Evolutionary conservation across 2,888 invertebrate genomes (phyloP), one percentile per base, ranked within the genome.

Genomic region (Eustalomyia histrio): DNA sequence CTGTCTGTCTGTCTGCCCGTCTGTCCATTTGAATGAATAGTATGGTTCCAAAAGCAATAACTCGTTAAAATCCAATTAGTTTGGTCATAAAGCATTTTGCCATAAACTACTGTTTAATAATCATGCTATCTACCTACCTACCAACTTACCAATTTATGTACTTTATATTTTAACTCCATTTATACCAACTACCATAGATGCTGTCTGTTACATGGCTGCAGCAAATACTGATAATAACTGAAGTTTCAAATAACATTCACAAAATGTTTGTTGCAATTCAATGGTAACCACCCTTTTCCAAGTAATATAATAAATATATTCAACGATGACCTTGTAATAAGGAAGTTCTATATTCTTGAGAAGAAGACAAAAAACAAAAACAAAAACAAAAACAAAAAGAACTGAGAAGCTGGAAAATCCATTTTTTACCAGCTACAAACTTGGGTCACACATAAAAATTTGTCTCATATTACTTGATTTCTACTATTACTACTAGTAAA

Each of bases 61-160:
- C 80, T 81, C 80, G 74, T 81, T 81, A 81, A 81, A 81, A 81
- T 78, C 80, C 76, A 81, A 81, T 81, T 81, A 81, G 76, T 76
- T 81, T 78, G 76, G 80, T 57, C 73, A 78, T 81, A 81, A 81
- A 81, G n/a, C 76, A 81, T 76, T 81, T 76, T 65, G 76, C 73
- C 80, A 78, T 81, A 74, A 81, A 81, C 80, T 81, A 76, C 80
- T 81, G 80, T 76, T 80, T 74, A 57, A 67, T 55, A 81, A 76
- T 65, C 74, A 78, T 69, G 21, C 61, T 50, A 64, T 58, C 60
- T 52, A 35, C 24, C 29, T 53, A 33, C 14, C 12, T n/a, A 65
- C 52, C 21, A n/a, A n/a, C n/a, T n/a, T 21, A 29, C 29, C 7
- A 6, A 29, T 29, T 4, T 29, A 29, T 7, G 6, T 6, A 29